Conservation (phyloP, 2,113 vertebrate genomes). For the Austrofundulus limnaeus region DNA sequence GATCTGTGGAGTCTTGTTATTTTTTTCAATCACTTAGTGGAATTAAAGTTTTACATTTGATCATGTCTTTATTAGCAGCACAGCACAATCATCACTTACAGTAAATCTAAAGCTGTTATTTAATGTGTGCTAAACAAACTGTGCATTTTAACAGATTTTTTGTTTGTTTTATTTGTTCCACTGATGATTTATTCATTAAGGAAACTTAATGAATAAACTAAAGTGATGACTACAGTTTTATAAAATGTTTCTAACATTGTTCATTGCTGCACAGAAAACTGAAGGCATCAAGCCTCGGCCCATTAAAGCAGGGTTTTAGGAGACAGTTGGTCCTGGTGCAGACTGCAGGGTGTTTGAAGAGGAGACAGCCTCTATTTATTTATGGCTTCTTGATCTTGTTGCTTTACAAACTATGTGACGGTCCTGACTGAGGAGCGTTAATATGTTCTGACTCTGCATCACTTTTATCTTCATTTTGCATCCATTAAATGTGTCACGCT, state of each 20-base stretch:
- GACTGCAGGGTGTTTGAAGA: background rate
- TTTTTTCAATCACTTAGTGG: no score
- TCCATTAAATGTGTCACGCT: slow-evolving; percentile 3
- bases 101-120: background rate
- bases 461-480: background rate
- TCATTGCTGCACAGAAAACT: background rate
- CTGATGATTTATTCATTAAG: background rate
- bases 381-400: slow-evolving; percentile 15
- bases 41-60: no score
- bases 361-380: background rate
- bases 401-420: slow-evolving; percentile 2
- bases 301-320: background rate
- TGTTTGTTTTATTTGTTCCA: background rate
- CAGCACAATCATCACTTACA: background rate
- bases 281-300: background rate
- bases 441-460: slow-evolving; percentile 9
- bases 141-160: background rate
- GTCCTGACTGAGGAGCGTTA: slow-evolving; percentile 22
- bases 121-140: background rate
- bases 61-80: background rate
- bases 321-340: background rate
- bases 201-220: background rate
- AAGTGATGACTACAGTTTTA: no score
- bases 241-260: background rate
- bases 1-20: no score